A percentile compares a stretch with the other conserved stretches of the same genome.
Evolutionary conservation across 2,797 vertebrate genomes (phyloP).

Genomic region (Vipera latastei): DNA sequence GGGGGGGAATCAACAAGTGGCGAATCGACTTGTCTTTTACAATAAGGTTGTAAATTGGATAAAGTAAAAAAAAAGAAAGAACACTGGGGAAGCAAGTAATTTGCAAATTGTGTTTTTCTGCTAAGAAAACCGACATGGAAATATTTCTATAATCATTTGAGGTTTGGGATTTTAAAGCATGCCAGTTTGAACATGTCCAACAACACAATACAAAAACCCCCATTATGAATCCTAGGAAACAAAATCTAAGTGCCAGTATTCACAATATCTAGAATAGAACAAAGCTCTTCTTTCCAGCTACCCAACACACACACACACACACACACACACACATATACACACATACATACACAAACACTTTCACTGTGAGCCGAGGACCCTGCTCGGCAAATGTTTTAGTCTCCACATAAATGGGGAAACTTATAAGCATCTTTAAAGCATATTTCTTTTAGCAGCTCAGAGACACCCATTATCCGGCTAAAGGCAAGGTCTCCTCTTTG

Average conservation of each 20-base stretch:
- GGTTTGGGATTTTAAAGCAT: conserved; percentile 3
- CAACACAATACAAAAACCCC: neutral
- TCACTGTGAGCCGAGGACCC: neutral
- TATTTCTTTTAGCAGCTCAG: neutral
- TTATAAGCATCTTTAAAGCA: neutral
- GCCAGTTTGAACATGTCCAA: conserved; percentile 3
- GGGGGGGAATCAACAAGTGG: neutral
- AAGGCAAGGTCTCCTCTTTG: neutral
- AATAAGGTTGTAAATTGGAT: neutral
- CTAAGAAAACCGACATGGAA: neutral
- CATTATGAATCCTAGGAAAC: conserved; percentile 18
- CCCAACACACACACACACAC: neutral
- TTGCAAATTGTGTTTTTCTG: neutral
- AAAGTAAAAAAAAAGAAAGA: neutral
- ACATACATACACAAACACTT: neutral
- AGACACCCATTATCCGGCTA: neutral
- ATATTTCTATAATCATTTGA: neutral
- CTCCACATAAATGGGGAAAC: neutral
- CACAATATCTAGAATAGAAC: neutral
- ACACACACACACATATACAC: rapidly evolving
- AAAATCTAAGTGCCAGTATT: neutral
- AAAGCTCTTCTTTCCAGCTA: neutral
- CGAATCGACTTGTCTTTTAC: neutral
- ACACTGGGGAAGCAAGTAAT: neutral
- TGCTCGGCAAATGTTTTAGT: neutral